Conservation (phyloP, 2,797 vertebrate genomes). For the Cichlasoma orientale region DNA sequence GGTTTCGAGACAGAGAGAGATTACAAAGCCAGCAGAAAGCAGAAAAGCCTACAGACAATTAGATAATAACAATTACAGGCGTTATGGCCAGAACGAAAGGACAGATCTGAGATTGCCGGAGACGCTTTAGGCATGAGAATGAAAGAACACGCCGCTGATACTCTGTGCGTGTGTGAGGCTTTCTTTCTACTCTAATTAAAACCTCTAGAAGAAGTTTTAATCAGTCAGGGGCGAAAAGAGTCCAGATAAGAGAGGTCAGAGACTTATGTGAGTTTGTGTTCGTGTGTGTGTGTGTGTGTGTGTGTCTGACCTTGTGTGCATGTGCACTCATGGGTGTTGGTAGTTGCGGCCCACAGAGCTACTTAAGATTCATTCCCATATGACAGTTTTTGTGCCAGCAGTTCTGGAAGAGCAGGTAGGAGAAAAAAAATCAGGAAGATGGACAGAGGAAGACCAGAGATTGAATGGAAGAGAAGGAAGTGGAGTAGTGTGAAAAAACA, state of each 20-base stretch:
- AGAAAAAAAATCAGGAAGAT: neutral
- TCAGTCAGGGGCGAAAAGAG: slow-evolving; percentile 32
- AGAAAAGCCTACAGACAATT: slow-evolving; percentile 37
- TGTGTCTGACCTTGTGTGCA: slow-evolving; percentile 2
- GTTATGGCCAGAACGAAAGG: slow-evolving; percentile 20
- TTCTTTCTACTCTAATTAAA: slow-evolving; percentile 62
- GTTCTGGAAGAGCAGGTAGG: neutral
- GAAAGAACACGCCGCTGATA: slow-evolving; percentile 22
- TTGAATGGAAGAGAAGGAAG: neutral
- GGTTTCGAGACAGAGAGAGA: slow-evolving; percentile 31
- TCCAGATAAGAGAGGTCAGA: slow-evolving; percentile 43
- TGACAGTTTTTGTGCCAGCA: neutral
- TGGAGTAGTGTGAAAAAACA: neutral
- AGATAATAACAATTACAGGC: slow-evolving; percentile 45
- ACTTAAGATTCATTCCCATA: slow-evolving; percentile 5
- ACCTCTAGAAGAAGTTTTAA: slow-evolving; percentile 39
- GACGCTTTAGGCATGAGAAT: slow-evolving; percentile 13
- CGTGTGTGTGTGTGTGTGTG: neutral
- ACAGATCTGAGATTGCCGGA: slow-evolving; percentile 40
- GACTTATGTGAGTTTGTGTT: neutral
- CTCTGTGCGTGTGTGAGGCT: slow-evolving; percentile 4
- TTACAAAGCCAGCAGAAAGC: slow-evolving; percentile 22
- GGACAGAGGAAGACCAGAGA: neutral
- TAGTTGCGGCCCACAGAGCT: neutral
- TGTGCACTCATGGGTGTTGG: slow-evolving; percentile 8